Conservation (phyloP, 2,797 vertebrate genomes). For the Arnoldichthys spilopterus region DNA sequence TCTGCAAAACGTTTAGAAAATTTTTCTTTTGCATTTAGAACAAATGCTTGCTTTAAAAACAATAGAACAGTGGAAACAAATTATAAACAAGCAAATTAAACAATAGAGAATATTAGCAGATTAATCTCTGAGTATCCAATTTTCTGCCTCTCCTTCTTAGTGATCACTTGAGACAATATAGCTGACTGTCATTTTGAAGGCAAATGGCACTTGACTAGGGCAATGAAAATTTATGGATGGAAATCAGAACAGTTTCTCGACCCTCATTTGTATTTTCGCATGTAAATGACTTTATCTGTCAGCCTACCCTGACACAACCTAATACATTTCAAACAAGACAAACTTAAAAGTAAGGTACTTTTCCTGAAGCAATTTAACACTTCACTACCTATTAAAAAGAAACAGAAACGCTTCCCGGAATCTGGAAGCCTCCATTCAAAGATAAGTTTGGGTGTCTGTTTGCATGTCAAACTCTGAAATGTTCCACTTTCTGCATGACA, state of each 20-base stretch:
- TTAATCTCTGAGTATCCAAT: background rate
- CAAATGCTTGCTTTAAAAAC: background rate
- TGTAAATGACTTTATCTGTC: slow-evolving; percentile 33
- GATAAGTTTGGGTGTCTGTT: slow-evolving; percentile 10
- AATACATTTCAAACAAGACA: slow-evolving; percentile 35
- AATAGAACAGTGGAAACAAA: background rate
- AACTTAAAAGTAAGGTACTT: slow-evolving; percentile 29
- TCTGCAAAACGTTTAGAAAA: too few relatives aligned
- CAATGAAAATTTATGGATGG: slow-evolving; percentile 15
- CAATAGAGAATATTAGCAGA: background rate
- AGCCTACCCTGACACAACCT: slow-evolving; percentile 14
- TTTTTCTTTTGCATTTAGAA: background rate
- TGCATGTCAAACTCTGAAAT: slow-evolving; percentile 12
- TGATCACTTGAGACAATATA: background rate
- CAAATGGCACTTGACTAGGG: slow-evolving; percentile 12
- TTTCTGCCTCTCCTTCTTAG: background rate
- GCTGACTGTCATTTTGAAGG: background rate
- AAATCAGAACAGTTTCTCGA: background rate
- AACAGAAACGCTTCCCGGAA: background rate
- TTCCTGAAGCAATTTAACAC: slow-evolving; percentile 36
- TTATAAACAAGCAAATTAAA: background rate
- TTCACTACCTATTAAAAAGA: slow-evolving; percentile 32
- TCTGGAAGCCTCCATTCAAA: background rate
- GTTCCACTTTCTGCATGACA: slow-evolving; percentile 5
- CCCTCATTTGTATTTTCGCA: slow-evolving; percentile 28